Conservation (phyloP, 2,888 invertebrate genomes). For the Lingula anatina region DNA sequence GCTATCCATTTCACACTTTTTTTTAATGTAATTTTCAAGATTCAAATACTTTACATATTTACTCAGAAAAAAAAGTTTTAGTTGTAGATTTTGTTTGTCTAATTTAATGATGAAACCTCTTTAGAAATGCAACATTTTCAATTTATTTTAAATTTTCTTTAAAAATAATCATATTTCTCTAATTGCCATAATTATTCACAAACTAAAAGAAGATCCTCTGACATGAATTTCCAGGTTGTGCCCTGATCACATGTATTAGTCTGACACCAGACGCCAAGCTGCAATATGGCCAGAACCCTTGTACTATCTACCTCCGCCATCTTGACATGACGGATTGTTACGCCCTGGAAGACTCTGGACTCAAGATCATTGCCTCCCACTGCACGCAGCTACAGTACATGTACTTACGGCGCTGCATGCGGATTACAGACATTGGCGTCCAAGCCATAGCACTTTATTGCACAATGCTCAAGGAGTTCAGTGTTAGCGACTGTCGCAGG, state of each 20-base stretch:
- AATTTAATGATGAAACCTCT: too few species aligned
- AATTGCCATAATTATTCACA: too few species aligned
- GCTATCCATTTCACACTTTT: too few species aligned
- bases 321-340: conserved; percentile 87
- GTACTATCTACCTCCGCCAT: conserved; percentile 70
- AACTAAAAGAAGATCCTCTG: too few species aligned
- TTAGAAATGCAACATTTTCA: too few species aligned
- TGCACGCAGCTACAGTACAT: conserved; percentile 82
- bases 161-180: too few species aligned
- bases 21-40: too few species aligned
- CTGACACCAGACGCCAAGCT: conserved; percentile 43
- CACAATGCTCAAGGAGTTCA: conserved; percentile 71
- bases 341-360: conserved; percentile 75
- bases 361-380: conserved; percentile 76
- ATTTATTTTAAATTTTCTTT: too few species aligned
- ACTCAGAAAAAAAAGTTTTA: too few species aligned
- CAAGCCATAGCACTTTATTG: conserved; percentile 88
- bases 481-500: conserved; percentile 80
- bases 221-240: conserved; percentile 62
- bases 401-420: conserved; percentile 80
- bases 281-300: conserved; percentile 41
- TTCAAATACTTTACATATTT: too few species aligned
- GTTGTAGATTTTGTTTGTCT: too few species aligned
- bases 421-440: conserved; percentile 87
- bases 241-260: conserved; percentile 70